phyloP scores from a whole-genome alignment of 2,797 vertebrate species.

The Anas acuta region DNA sequence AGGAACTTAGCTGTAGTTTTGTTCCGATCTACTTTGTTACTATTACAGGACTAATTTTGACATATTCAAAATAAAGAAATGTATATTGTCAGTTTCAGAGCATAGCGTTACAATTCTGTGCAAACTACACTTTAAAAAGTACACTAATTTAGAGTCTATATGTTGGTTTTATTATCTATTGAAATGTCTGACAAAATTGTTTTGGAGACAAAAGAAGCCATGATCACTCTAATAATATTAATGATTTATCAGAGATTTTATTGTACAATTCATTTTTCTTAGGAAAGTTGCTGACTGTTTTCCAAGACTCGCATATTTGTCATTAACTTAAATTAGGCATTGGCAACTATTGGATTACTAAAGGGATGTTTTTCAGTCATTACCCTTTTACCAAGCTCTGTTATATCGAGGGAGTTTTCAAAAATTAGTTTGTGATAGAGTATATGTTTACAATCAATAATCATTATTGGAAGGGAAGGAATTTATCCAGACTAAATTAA shows the following conservation, averaged over 20 bases:
- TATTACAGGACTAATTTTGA: neutral
- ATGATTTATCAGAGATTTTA: neutral
- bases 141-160: neutral
- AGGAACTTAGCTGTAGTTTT: neutral
- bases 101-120: neutral
- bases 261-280: neutral
- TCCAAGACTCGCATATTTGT: neutral
- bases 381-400: neutral
- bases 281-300: neutral
- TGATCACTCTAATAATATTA: neutral
- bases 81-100: neutral
- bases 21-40: neutral
- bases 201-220: neutral
- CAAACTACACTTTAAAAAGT: neutral
- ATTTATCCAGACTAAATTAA: conserved; percentile 47
- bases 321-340: neutral
- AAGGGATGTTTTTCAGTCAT: neutral
- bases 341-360: neutral
- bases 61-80: neutral
- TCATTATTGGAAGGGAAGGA: conserved; percentile 15
- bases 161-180: neutral
- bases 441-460: conserved; percentile 64
- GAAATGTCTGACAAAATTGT: neutral
- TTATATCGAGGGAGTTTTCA: conserved; percentile 29
- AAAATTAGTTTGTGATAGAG: conserved; percentile 50